Evolutionary conservation across 1,140 invertebrate genomes (phyloP).

Genomic region (Ruditapes philippinarum): DNA sequence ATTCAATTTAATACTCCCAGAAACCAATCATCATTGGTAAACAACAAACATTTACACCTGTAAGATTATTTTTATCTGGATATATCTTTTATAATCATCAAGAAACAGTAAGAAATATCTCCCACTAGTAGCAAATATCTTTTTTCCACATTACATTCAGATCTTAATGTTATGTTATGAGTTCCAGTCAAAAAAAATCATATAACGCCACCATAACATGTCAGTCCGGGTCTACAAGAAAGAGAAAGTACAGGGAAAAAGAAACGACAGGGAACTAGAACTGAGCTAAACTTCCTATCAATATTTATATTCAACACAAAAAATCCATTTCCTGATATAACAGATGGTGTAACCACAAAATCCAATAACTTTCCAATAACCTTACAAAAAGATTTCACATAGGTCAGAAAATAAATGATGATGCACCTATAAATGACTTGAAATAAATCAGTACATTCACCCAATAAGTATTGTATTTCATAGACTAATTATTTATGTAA

Average conservation of each 20-base stretch:
- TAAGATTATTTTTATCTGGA: neutral
- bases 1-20: neutral
- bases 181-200: conserved; percentile 8
- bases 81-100: neutral
- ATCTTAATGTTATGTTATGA: conserved; percentile 21
- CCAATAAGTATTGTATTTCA: neutral
- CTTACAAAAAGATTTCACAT: neutral
- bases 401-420: neutral
- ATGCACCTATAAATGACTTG: neutral
- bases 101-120: conserved; percentile 1
- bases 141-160: neutral
- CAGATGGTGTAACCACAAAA: neutral
- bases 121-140: neutral
- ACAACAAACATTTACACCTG: neutral
- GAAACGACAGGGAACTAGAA: no score
- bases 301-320: neutral
- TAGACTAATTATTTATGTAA: neutral
- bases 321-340: neutral
- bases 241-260: neutral
- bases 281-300: neutral
- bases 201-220: neutral
- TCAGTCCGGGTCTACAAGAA: no score
- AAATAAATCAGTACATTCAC: neutral
- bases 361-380: conserved; percentile 10
- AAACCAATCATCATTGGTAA: neutral